Base-by-base conservation (phyloP, 2,113 vertebrate genomes). In the Sitta europaea region DNA sequence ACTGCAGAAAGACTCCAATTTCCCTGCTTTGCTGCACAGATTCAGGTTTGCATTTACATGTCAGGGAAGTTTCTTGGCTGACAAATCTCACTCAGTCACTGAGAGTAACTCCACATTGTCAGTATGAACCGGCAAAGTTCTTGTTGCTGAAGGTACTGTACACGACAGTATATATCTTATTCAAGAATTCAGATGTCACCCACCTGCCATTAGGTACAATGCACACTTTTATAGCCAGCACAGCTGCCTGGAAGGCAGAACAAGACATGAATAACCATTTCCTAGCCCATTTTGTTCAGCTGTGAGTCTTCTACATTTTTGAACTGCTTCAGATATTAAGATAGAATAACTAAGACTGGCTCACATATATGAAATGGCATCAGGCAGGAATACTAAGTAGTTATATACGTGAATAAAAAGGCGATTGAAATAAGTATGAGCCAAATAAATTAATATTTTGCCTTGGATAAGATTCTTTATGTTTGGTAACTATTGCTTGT, bases 361-460 rank as follows among this genome's bases (percentile, higher is more conserved):
- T 88, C 90, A 36, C 36, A 55, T 23, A 61, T 42, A 90, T 57
- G 68, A 80, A 67, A 87, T 6, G 33, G 12, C 67, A 93, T 75
- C 74, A 62, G 88, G 28, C 12, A 8, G 58, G 51, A 90, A 82
- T 71, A 70, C 63, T 94, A 81, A 92, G 59, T 71, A 65, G 54
- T 35, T 95, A 42, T 38, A 93, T 58, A 94, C 12, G 1, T 94
- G 76, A 96, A 94, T 96, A 88, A 97, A 94, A 93, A 95, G 95
- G 74, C 92, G 88, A 94, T 95, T 96, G 94, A 68, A 93, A 61
- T 86, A 92, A 94, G 47, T 86, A 55, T 77, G 40, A 92, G 47
- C 67, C 66, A 93, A 97, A 81, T 82, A 90, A 96, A 96, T 93
- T 91, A 92, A 82, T 96, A 94, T 91, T 95, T 90, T 96, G 61